Evolutionary conservation across 1,140 invertebrate species (phyloP).

Genomic region (Bombus superbus): DNA sequence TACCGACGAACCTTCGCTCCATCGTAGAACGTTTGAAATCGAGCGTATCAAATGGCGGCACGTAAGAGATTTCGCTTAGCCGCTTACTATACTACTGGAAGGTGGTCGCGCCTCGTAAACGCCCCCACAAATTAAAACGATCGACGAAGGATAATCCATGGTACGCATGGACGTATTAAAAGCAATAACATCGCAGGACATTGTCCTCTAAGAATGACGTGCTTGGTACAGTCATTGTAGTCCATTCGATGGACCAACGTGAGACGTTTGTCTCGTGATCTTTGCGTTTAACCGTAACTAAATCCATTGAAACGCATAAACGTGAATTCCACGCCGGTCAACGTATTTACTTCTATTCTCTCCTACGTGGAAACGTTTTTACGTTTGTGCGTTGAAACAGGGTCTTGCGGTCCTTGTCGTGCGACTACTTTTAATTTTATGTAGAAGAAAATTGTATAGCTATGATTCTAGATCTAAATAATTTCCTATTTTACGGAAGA

Average conservation of each 20-base stretch:
- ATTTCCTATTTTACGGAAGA: no score
- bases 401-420: no score
- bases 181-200: background rate
- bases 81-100: background rate
- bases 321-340: no score
- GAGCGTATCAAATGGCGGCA: constrained; percentile 61
- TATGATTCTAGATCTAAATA: no score
- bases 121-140: constrained; percentile 42
- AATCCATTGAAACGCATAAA: background rate
- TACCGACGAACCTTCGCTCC: background rate
- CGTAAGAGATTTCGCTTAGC: constrained; percentile 58
- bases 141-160: background rate
- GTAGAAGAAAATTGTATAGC: no score
- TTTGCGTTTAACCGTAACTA: background rate
- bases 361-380: background rate
- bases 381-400: background rate
- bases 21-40: constrained; percentile 49
- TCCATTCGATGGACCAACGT: no score
- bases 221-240: background rate
- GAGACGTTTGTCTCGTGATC: background rate
- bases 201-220: no score
- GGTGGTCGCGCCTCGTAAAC: constrained; percentile 36
- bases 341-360: background rate
- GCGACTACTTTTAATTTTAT: no score
- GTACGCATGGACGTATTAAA: background rate